Conservation (phyloP, 2,888 invertebrate genomes). For the Eueremaeus valkanovi region DNA sequence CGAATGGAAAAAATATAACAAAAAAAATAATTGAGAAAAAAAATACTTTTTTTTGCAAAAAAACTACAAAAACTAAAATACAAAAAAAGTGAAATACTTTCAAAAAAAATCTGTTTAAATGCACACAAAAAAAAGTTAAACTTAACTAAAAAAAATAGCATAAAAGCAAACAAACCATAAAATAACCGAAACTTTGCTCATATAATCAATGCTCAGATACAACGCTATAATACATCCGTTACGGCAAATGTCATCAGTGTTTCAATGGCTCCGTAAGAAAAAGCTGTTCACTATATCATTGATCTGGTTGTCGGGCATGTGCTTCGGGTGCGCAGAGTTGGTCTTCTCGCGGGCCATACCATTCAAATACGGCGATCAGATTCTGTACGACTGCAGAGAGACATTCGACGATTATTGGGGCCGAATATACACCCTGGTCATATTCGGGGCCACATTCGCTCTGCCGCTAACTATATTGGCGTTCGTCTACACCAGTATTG, state of each 20-base stretch:
- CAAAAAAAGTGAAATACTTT: too few species aligned
- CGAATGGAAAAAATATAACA: too few species aligned
- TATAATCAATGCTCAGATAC: too few species aligned
- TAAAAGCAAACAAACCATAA: too few species aligned
- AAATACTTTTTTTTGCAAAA: too few species aligned
- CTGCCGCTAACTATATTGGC: constrained; percentile 22
- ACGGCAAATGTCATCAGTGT: neutral
- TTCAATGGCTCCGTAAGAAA: neutral
- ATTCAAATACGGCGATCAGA: constrained; percentile 10
- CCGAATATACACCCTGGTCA: constrained; percentile 25
- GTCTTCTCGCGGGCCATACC: constrained; percentile 34
- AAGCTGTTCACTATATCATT: constrained; percentile 1
- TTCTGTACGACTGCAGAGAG: constrained; percentile 30
- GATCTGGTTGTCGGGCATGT: constrained; percentile 17
- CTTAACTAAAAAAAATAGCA: too few species aligned
- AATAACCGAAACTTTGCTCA: too few species aligned
- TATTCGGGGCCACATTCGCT: constrained; percentile 28
- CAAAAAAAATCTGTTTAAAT: too few species aligned
- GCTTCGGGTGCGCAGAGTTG: constrained; percentile 17
- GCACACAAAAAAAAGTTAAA: too few species aligned
- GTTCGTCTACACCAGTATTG: constrained; percentile 33
- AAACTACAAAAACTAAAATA: too few species aligned
- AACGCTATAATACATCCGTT: constrained; percentile 14
- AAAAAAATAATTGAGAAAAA: too few species aligned
- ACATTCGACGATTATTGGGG: constrained; percentile 17